Evolutionary conservation across 2,888 invertebrate genomes (phyloP).

Genomic region (Agrotis ipsilon): DNA sequence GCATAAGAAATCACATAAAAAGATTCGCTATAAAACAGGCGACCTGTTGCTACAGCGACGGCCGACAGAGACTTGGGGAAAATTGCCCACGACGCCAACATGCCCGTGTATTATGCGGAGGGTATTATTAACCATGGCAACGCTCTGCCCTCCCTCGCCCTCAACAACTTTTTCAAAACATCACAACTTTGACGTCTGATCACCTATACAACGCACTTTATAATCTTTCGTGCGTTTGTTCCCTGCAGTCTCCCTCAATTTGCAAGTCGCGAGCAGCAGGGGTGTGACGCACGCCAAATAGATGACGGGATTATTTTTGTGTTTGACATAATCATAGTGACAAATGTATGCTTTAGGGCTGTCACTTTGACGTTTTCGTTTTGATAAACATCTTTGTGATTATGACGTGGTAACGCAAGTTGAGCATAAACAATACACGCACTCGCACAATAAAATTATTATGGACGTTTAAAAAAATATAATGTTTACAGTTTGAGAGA

Average conservation of each 20-base stretch:
- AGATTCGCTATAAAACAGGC: slow-evolving; percentile 73
- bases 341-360: slow-evolving; percentile 88
- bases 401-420: slow-evolving; percentile 67
- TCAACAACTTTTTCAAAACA: slow-evolving; percentile 85
- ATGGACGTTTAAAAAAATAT: slow-evolving; percentile 8
- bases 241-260: slow-evolving; percentile 83
- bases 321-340: slow-evolving; percentile 91
- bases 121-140: slow-evolving; percentile 90
- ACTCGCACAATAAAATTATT: background rate
- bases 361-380: slow-evolving; percentile 82
- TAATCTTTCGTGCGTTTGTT: slow-evolving; percentile 85
- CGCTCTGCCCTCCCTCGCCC: slow-evolving; percentile 78
- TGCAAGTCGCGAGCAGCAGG: slow-evolving; percentile 85
- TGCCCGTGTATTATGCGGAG: slow-evolving; percentile 76
- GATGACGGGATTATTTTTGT: slow-evolving; percentile 91
- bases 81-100: slow-evolving; percentile 71
- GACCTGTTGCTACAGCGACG: slow-evolving; percentile 86
- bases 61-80: slow-evolving; percentile 68
- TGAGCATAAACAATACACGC: slow-evolving; percentile 38
- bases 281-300: slow-evolving; percentile 88
- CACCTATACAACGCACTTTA: slow-evolving; percentile 87
- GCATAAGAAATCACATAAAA: slow-evolving; percentile 77
- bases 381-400: slow-evolving; percentile 73
- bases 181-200: slow-evolving; percentile 85
- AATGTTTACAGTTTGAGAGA: background rate